Conservation (phyloP, 2,888 invertebrate genomes). For the Galerucella pusilla region DNA sequence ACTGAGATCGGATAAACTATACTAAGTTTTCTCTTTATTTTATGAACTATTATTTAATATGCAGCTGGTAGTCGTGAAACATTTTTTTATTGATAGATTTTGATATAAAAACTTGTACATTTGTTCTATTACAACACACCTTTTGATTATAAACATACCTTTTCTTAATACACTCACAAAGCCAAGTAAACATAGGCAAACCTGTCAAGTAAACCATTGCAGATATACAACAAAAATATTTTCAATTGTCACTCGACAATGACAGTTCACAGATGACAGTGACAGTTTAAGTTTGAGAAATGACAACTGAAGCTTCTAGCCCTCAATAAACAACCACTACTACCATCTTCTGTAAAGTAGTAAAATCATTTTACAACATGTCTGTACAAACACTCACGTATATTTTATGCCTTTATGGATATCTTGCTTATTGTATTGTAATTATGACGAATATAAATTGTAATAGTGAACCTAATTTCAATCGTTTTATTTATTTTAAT, state of each 20-base stretch:
- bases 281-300: constrained; percentile 9
- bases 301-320: not conserved
- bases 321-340: not conserved
- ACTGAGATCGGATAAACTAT: not conserved
- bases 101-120: constrained; percentile 15
- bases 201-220: constrained; percentile 15
- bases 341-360: not conserved
- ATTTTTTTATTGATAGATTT: not conserved
- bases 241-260: constrained; percentile 12
- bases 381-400: not conserved
- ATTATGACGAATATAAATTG: not conserved
- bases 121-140: constrained; percentile 12
- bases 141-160: constrained; percentile 33
- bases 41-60: not conserved
- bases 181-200: constrained; percentile 1
- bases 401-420: not conserved
- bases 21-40: constrained; percentile 31
- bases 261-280: constrained; percentile 12
- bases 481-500: not conserved
- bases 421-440: not conserved
- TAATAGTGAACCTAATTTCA: not conserved
- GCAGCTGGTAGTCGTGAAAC: not conserved
- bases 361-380: constrained; percentile 1
- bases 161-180: constrained; percentile 22
- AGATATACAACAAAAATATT: constrained; percentile 30